phyloP scores from a whole-genome alignment of 2,797 vertebrate species.

The Meriones psammophilus region DNA sequence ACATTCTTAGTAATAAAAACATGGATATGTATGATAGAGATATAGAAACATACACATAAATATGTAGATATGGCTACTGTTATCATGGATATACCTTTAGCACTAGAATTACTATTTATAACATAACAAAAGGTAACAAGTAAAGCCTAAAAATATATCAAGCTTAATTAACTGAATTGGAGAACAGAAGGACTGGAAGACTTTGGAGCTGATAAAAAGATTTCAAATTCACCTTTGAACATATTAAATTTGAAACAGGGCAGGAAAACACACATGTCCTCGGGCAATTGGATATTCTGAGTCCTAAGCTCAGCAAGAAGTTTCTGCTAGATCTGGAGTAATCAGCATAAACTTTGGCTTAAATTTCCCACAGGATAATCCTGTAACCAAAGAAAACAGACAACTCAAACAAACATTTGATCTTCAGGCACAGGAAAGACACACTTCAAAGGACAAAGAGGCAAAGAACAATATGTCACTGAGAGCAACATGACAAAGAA shows the following conservation, averaged over 20 bases:
- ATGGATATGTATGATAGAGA: too few species aligned
- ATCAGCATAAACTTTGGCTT: slow-evolving; percentile 44
- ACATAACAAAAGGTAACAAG: background rate
- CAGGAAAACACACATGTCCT: slow-evolving; percentile 28
- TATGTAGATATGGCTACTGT: background rate
- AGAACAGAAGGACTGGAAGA: background rate
- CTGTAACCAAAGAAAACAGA: slow-evolving; percentile 35
- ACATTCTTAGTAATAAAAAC: background rate
- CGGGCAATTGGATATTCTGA: background rate
- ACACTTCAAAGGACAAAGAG: background rate
- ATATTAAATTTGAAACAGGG: slow-evolving; percentile 1
- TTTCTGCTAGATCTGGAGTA: slow-evolving; percentile 44
- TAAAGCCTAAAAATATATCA: background rate
- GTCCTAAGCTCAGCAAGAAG: slow-evolving; percentile 48
- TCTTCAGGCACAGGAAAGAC: slow-evolving; percentile 50
- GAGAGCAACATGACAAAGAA: slow-evolving; percentile 41
- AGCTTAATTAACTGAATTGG: background rate
- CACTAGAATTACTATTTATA: background rate
- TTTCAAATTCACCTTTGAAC: slow-evolving; percentile 52
- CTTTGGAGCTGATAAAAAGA: slow-evolving; percentile 33
- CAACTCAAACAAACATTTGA: slow-evolving; percentile 56
- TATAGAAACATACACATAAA: background rate
- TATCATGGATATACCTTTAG: background rate
- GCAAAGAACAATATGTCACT: background rate
- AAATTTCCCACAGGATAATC: slow-evolving; percentile 29